Percentiles rank a stretch among this genome's conserved stretches.
phyloP scores from a whole-genome alignment of 2,113 vertebrate species.

The Forbesichthys papilliferus region DNA sequence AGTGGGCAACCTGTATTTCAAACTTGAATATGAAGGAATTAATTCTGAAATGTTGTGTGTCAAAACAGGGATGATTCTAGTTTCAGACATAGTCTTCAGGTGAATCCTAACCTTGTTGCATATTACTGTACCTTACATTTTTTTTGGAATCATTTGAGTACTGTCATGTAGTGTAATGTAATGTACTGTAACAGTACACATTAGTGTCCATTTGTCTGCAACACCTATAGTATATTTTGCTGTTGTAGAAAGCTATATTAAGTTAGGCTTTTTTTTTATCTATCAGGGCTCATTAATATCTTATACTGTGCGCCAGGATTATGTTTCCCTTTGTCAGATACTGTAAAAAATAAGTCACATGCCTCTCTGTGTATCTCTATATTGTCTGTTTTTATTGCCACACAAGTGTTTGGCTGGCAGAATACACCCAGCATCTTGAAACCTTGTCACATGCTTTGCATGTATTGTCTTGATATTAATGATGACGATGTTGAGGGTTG shows the following conservation, averaged over 20 bases:
- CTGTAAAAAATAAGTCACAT: slow-evolving; percentile 2
- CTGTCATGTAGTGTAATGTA: no score
- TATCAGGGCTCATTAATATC: slow-evolving; percentile 45
- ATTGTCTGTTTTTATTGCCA: slow-evolving; percentile 21
- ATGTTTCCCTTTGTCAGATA: slow-evolving; percentile 29
- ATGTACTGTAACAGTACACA: no score
- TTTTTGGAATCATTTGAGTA: neutral
- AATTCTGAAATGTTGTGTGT: neutral
- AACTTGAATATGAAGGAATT: neutral
- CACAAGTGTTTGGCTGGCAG: neutral
- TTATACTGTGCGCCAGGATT: slow-evolving; percentile 40
- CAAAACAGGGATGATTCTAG: neutral
- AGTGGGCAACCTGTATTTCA: neutral
- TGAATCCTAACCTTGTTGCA: neutral
- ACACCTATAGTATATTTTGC: neutral
- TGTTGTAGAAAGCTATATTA: slow-evolving; percentile 1
- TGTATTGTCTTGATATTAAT: slow-evolving; percentile 21
- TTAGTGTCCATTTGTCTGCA: no score
- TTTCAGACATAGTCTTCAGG: neutral
- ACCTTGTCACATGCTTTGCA: slow-evolving; percentile 24
- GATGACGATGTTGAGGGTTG: neutral
- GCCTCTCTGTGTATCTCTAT: slow-evolving; percentile 2
- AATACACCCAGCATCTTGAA: slow-evolving; percentile 8
- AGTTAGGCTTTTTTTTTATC: slow-evolving; percentile 15
- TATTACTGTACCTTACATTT: neutral